Conservation (phyloP, 2,797 vertebrate species). For the Gymnocypris eckloni region DNA sequence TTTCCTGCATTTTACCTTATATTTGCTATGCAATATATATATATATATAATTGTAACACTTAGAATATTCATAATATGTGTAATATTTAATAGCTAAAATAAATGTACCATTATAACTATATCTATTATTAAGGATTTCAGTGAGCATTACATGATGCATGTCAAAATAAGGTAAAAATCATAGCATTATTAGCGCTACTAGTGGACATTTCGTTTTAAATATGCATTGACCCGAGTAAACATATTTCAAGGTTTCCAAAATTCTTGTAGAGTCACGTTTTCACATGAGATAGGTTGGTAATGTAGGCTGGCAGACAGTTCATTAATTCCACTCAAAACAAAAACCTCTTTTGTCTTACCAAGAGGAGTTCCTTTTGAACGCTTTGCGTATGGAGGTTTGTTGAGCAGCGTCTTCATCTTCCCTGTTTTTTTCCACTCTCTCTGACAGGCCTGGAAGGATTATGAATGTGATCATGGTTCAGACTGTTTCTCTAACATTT, state of each 20-base stretch:
- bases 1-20: background rate
- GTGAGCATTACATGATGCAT: background rate
- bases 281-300: conserved; percentile 6
- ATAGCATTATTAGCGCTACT: conserved; percentile 20
- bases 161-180: background rate
- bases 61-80: no score
- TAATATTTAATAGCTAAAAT: no score
- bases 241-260: background rate
- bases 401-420: conserved; percentile 44
- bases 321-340: conserved; percentile 17
- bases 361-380: conserved; percentile 35
- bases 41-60: no score
- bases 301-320: conserved; percentile 44
- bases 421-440: conserved; percentile 21
- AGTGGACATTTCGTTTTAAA: conserved; percentile 61
- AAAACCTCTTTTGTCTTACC: conserved; percentile 4
- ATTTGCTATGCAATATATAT: background rate
- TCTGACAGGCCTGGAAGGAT: conserved; percentile 46
- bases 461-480: conserved; percentile 45
- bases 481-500: conserved; percentile 68
- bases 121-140: background rate
- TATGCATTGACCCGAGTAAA: conserved; percentile 46
- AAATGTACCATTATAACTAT: no score
- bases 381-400: conserved; percentile 51
- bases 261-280: background rate